These are phyloP conservation scores for Monopterus albus DNA, from an alignment of 2,113 vertebrate genomes.

Conservation along the genomic window DNA sequence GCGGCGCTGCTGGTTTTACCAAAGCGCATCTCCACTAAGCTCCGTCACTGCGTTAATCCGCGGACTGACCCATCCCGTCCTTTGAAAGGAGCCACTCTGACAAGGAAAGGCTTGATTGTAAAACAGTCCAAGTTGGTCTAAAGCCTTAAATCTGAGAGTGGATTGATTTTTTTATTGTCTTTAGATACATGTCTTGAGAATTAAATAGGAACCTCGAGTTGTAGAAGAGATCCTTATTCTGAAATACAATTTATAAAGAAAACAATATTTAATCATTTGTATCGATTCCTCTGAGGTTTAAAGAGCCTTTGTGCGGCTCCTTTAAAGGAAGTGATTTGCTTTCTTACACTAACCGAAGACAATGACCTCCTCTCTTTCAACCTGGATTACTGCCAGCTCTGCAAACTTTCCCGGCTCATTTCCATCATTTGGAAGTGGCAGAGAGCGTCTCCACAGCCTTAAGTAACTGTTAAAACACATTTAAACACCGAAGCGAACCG, in stretches of 20 bases:
- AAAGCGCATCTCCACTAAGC: slow-evolving; percentile 42
- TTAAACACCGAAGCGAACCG: slow-evolving; percentile 68
- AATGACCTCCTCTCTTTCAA: slow-evolving; percentile 77
- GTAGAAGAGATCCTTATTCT: neutral
- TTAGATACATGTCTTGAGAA: neutral
- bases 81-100: neutral
- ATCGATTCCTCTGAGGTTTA: slow-evolving; percentile 48
- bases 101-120: slow-evolving; percentile 1
- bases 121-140: slow-evolving; percentile 12
- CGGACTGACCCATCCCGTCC: slow-evolving; percentile 27
- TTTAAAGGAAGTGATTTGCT: slow-evolving; percentile 74
- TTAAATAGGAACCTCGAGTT: too few species aligned
- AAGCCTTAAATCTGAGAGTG: slow-evolving; percentile 12
- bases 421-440: slow-evolving; percentile 72
- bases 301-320: slow-evolving; percentile 61
- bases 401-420: slow-evolving; percentile 80
- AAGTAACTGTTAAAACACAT: slow-evolving; percentile 83
- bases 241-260: neutral
- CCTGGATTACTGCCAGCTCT: slow-evolving; percentile 82
- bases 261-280: neutral
- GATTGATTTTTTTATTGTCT: neutral
- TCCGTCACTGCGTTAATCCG: slow-evolving; percentile 49
- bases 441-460: slow-evolving; percentile 50
- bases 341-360: slow-evolving; percentile 66
- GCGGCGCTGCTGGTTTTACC: slow-evolving; percentile 44